Evolutionary conservation across 1,140 invertebrate genomes (phyloP).

Genomic region (Gryllus bimaculatus): DNA sequence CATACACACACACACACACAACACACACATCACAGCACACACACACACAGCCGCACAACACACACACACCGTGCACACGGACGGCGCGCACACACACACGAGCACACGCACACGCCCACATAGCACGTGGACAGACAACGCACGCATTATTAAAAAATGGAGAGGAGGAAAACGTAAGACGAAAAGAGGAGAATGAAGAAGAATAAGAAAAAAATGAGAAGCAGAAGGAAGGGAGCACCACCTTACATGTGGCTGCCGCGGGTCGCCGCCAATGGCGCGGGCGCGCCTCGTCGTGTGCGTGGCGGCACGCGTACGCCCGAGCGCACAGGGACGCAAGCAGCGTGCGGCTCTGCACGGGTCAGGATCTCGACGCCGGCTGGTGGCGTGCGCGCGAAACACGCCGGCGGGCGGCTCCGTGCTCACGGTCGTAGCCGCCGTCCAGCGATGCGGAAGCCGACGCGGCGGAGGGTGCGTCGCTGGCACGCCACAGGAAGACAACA

Average conservation of each 20-base stretch:
- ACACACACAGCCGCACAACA: too few species aligned
- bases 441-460: conserved; percentile 1
- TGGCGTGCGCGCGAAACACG: neutral
- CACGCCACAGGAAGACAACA: too few species aligned
- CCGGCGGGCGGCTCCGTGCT: neutral
- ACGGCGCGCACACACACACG: too few species aligned
- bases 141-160: too few species aligned
- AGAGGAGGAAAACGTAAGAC: too few species aligned
- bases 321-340: conserved; percentile 47
- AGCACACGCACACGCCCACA: too few species aligned
- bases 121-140: too few species aligned
- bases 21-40: too few species aligned
- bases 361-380: conserved; percentile 36
- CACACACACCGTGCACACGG: too few species aligned
- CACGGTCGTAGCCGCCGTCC: conserved; percentile 5
- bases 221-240: neutral
- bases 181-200: too few species aligned
- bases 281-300: conserved; percentile 17
- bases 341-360: conserved; percentile 46
- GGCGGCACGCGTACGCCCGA: conserved; percentile 42
- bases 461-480: too few species aligned
- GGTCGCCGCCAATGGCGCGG: conserved; percentile 9
- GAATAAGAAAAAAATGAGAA: neutral
- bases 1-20: too few species aligned
- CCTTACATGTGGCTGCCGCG: conserved; percentile 12